Evolutionary conservation across 2,113 vertebrate species (phyloP), one percentile per base, ranked within the genome.

Genomic region (Lipophrys pholis): DNA sequence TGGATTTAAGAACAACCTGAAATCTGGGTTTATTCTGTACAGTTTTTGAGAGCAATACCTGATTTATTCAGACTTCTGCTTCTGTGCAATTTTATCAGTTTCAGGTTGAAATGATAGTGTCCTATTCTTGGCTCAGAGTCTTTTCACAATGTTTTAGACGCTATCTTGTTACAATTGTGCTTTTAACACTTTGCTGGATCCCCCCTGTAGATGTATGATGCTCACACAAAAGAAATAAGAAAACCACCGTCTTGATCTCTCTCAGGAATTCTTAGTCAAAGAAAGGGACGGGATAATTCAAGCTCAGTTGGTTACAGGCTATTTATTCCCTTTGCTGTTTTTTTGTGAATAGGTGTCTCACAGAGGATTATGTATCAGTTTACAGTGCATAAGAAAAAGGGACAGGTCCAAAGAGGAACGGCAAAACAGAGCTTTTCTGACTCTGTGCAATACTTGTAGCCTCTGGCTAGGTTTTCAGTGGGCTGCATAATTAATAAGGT

Each of bases 401-500:
- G 11, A 60, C 40, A 45, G 42, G 78, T 52, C 61, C 45, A 60
- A 39, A 42, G 60, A 69, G 62, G 45, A 68, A 73, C 40, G 39
- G 61, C 21, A 43, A 66, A 61, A 49, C 70, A 65, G 51, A 63
- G 74, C 69, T 78, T 78, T 73, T 78, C 16, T 80, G 81, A 30
- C 55, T 70, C 46, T 62, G 63, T 52, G 76, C 54, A 57, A 38
- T 63, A 83, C 83, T 80, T 91, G 63, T 77, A 65, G 81, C 78
- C 70, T 71, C 57, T 54, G 72, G 82, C 81, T 77, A 76, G 60
- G 67, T 71, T 85, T 89, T 80, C 85, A 73, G 72, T 40, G 11
- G 50, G 51, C 69, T 63, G 71, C 67, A 66, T 85, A 82, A 88
- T 89, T 86, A 91, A 88, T 82, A 30, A 84, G 78, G 76, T 74